Conservation (phyloP, 2,113 vertebrate genomes). For the Oreochromis niloticus region DNA sequence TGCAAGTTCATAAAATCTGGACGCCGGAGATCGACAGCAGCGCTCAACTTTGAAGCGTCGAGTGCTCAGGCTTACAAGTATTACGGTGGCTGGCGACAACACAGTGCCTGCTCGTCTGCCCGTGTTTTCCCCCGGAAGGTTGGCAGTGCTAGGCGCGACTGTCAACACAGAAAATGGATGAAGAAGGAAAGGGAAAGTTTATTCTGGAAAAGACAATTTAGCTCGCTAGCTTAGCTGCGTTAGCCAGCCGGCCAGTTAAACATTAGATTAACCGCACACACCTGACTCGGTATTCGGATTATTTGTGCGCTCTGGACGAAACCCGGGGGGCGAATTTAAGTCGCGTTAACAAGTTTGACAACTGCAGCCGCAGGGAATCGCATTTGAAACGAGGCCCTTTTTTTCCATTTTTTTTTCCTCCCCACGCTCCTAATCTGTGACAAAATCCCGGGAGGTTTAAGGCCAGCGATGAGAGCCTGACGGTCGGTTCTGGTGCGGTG, state of each 20-base stretch:
- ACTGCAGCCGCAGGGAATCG: neutral
- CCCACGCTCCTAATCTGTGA: neutral
- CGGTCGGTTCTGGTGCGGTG: conserved; percentile 54
- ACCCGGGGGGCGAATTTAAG: neutral
- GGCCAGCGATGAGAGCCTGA: neutral
- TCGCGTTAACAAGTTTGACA: conserved; percentile 49
- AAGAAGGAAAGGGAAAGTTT: conserved; percentile 58
- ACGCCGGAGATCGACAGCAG: neutral
- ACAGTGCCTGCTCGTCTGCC: conserved; percentile 1
- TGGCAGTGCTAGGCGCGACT: conserved; percentile 64
- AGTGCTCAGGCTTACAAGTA: conserved; percentile 8
- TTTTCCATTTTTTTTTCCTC: neutral
- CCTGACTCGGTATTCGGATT: conserved; percentile 27
- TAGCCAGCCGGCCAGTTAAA: neutral
- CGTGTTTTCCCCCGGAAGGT: conserved; percentile 55
- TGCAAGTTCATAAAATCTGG: neutral
- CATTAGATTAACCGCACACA: conserved; percentile 12
- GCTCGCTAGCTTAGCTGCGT: conserved; percentile 16
- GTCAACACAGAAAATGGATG: conserved; percentile 61
- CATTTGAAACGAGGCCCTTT: neutral
- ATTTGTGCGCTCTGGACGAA: neutral
- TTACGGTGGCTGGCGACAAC: conserved; percentile 18
- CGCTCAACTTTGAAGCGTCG: conserved; percentile 3
- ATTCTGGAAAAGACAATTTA: conserved; percentile 20
- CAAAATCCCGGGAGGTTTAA: neutral